Evolutionary conservation across 1,140 invertebrate species (phyloP).

Genomic region (Hycleus cichorii): DNA sequence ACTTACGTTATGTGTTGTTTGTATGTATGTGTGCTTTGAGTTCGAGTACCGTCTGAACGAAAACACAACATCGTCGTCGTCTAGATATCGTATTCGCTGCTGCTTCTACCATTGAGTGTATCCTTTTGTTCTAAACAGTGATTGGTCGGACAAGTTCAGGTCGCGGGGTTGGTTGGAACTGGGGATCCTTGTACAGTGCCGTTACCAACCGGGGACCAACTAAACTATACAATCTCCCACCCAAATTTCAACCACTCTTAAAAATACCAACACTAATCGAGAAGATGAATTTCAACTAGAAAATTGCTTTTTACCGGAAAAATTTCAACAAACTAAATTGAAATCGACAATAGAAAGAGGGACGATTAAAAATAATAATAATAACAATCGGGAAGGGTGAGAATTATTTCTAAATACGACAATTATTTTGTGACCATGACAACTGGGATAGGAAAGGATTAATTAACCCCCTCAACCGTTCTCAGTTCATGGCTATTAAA

Average conservation of each 20-base stretch:
- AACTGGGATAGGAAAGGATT: constrained; percentile 17
- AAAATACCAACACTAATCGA: too few species aligned
- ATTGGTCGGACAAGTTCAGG: constrained; percentile 35
- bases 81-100: not conserved
- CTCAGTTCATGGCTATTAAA: constrained; percentile 23
- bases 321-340: too few species aligned
- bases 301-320: too few species aligned
- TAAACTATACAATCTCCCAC: too few species aligned
- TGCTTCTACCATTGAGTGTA: constrained; percentile 33
- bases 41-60: too few species aligned
- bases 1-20: too few species aligned
- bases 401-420: not conserved
- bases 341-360: too few species aligned
- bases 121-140: constrained; percentile 38
- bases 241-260: too few species aligned
- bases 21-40: too few species aligned
- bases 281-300: too few species aligned
- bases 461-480: constrained; percentile 25
- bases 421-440: constrained; percentile 28
- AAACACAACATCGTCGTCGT: too few species aligned
- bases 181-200: not conserved
- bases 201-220: not conserved
- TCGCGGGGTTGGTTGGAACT: constrained; percentile 31
- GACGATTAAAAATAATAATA: too few species aligned
- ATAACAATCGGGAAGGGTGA: not conserved